Evolutionary conservation across 2,113 vertebrate species (phyloP), one percentile per base, ranked within the genome.

Genomic region (Aphyosemion australe): DNA sequence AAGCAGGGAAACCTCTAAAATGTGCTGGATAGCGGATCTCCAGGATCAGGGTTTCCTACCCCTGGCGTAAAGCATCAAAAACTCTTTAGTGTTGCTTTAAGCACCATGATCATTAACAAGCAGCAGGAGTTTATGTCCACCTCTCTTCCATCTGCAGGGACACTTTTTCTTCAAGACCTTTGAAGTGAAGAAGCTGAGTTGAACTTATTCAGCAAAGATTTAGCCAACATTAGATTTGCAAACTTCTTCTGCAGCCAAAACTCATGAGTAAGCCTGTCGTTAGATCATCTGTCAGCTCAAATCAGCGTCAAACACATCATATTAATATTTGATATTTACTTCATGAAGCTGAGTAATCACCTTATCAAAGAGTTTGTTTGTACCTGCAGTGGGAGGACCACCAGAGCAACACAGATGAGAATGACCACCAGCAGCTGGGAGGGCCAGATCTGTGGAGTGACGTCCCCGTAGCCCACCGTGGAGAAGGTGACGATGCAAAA

Each of bases 401-500:
- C 97, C 12, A 99, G 89, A 6, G 97, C 97, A 0, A 99, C 96
- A 0, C 96, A 99, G 72, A 99, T 99, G 94, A 99, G 96, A 71
- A 99, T 93, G 74, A 99, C 97, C 19, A 99, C 97, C 5, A 99
- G 93, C 48, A 99, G 92, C 92, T 99, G 92, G 0, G 97, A 99
- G 0, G 96, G 97, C 97, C 96, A 99, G 84, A 99, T 99, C 88
- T 94, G 95, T 0, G 97, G 97, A 0, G 97, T 99, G 65, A 99
- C 96, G 0, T 99, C 97, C 0, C 97, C 97, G 0, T 97, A 99
- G 79, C 97, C 97, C 90, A 99, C 97, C 0, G 97, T 99, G 69
- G 97, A 99, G 90, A 99, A 99, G 53, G 97, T 99, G 78, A 99
- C 97, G 1, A 99, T 98, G 93, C 97, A 99, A 91, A 99, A 99